Base-by-base conservation (phyloP, 2,888 invertebrate species). In the Apoderus coryli region DNA sequence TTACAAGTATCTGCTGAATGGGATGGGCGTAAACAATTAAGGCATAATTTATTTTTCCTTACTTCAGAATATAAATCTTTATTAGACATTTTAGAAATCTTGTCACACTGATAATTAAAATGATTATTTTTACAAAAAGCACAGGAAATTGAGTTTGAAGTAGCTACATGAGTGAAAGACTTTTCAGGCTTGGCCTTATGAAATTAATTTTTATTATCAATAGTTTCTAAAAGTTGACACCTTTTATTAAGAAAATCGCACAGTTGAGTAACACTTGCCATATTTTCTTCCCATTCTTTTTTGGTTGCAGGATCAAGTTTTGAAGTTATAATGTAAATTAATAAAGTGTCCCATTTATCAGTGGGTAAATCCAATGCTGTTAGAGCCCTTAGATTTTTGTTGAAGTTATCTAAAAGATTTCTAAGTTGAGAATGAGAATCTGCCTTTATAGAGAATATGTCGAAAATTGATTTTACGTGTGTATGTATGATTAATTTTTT, bases 391-490 rank as follows among this genome's bases (percentile, higher is more conserved):
- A 32, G 7, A 27, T 24, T 22, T 22, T 30, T 35, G 10, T 27
- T 32, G 3, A 33, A 31, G 19, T 25, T 26, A 25, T 33, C 35
- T 10, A 33, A 10, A 16, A 33, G 25, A 23, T 23, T 35, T 23
- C 27, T 26, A 10, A 35, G 14, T 10, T 30, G 24, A 26, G 5
- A n/a, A 14, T 25, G 16, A 7, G 35, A 35, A 24, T 35, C 29
- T 6, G 26, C 31, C n/a, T 4, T 10, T 3, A 35, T 24, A 15
- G 14, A 19, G 16, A 22, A 13, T 11, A 30, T 32, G 19, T 37
- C 30, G 9, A 22, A 33, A 13, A 39, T 9, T 10, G 24, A 28
- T 16, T 37, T 32, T 9, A 32, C 27, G 28, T 37, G 27, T 15
- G 10, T 19, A 1, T 31, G 13, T 2, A 16, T 22, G 10, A 35